A percentile compares a stretch with the other conserved stretches of the same genome.
Evolutionary conservation across 1,140 invertebrate species (phyloP).

Genomic region (Ectropis grisescens): DNA sequence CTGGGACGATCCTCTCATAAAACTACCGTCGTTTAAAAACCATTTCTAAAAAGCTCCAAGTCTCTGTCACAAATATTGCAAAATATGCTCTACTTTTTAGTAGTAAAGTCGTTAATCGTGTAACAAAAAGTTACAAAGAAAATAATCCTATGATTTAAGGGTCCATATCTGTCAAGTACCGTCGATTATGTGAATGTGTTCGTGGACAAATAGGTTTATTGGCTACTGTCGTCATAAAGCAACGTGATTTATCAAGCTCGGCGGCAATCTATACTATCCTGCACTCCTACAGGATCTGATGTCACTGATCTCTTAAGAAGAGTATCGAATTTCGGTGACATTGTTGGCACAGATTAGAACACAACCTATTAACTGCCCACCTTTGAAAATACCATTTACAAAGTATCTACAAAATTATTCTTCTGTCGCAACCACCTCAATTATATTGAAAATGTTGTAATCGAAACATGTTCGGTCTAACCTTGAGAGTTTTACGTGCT

Average conservation of each 20-base stretch:
- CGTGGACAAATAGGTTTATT: conserved; percentile 61
- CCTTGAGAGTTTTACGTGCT: too few species aligned
- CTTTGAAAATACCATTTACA: not conserved
- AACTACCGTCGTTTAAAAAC: conserved; percentile 24
- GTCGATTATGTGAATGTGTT: conserved; percentile 46
- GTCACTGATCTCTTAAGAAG: conserved; percentile 6
- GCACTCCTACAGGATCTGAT: conserved; percentile 2
- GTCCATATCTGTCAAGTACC: conserved; percentile 43
- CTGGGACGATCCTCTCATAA: conserved; percentile 31
- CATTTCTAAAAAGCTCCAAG: too few species aligned
- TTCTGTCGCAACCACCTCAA: too few species aligned
- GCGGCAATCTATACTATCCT: conserved; percentile 5
- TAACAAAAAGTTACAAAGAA: conserved; percentile 29
- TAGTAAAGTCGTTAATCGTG: too few species aligned
- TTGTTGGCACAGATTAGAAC: not conserved
- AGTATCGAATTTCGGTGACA: conserved; percentile 6
- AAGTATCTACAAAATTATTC: too few species aligned
- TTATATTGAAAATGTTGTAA: too few species aligned
- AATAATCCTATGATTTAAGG: conserved; percentile 45
- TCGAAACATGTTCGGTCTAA: too few species aligned
- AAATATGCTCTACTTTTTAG: too few species aligned
- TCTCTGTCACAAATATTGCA: too few species aligned
- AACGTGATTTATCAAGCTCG: conserved; percentile 34
- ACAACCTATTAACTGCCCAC: not conserved
- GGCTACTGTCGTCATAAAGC: conserved; percentile 46